A percentile compares a stretch with the other conserved stretches of the same genome.
phyloP scores from a whole-genome alignment of 2,888 invertebrate species.

The Liposcelis brunnea region DNA sequence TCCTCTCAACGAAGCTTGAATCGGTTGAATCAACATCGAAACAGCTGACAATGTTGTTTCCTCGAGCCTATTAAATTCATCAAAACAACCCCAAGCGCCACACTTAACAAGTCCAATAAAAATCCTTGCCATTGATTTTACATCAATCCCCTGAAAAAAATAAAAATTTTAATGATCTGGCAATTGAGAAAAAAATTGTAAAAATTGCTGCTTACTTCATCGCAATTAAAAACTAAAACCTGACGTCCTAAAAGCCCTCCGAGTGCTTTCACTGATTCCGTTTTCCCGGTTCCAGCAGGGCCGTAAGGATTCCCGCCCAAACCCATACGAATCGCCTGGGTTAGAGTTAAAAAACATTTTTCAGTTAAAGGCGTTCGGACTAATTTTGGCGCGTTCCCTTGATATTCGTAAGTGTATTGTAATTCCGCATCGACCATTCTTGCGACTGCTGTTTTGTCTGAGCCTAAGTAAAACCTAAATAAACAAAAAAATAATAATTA shows the following conservation, averaged over 20 bases:
- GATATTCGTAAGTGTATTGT: slow-evolving; percentile 92
- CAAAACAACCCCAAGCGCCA: slow-evolving; percentile 98
- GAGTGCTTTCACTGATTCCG: slow-evolving; percentile 93
- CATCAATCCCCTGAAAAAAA: slow-evolving; percentile 66
- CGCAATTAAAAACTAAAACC: slow-evolving; percentile 93
- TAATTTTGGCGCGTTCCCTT: slow-evolving; percentile 88
- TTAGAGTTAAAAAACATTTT: slow-evolving; percentile 91
- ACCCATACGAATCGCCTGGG: slow-evolving; percentile 88
- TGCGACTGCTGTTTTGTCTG: slow-evolving; percentile 44
- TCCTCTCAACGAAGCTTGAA: slow-evolving; percentile 59
- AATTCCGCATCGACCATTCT: slow-evolving; percentile 90
- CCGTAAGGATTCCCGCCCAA: slow-evolving; percentile 98
- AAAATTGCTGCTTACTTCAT: slow-evolving; percentile 43
- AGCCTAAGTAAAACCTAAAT: slow-evolving; percentile 13
- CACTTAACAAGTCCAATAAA: slow-evolving; percentile 83
- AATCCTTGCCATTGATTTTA: slow-evolving; percentile 85
- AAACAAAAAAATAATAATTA: slow-evolving; percentile 10
- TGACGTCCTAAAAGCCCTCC: slow-evolving; percentile 79
- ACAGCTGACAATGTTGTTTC: slow-evolving; percentile 88
- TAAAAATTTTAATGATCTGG: slow-evolving; percentile 10
- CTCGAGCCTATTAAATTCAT: slow-evolving; percentile 95
- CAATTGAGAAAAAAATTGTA: slow-evolving; percentile 9
- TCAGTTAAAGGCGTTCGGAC: slow-evolving; percentile 94
- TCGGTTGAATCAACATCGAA: slow-evolving; percentile 83
- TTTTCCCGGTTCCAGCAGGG: slow-evolving; percentile 97